These are phyloP conservation scores for Gastrophryne carolinensis DNA, from an alignment of 2,797 vertebrate species.

Conservation along the genomic window DNA sequence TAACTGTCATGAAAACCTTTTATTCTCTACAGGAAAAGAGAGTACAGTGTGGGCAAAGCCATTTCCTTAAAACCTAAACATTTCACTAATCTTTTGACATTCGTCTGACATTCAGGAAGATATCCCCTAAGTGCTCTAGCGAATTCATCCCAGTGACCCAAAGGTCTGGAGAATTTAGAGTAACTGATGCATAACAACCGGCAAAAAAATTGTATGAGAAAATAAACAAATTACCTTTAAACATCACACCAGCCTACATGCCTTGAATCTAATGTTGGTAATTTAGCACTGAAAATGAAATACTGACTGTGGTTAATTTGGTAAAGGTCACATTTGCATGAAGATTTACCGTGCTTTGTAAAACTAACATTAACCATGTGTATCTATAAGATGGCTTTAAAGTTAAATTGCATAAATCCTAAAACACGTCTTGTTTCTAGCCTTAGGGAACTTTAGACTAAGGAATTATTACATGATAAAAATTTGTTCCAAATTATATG, in stretches of 20 bases:
- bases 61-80: too few relatives aligned
- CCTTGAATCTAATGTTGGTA: background rate
- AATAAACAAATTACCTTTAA: background rate
- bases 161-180: background rate
- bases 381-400: background rate
- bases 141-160: background rate
- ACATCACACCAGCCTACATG: background rate
- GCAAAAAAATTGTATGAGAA: background rate
- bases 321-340: constrained; percentile 26
- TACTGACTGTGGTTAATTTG: background rate
- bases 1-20: too few relatives aligned
- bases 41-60: too few relatives aligned
- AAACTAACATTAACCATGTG: background rate
- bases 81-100: background rate
- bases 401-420: background rate
- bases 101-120: background rate
- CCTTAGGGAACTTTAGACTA: too few relatives aligned
- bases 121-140: background rate
- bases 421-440: too few relatives aligned
- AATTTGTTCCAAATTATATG: too few relatives aligned
- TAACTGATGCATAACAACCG: background rate
- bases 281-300: background rate
- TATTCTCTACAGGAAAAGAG: too few relatives aligned
- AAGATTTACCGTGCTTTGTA: background rate
- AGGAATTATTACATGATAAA: too few relatives aligned